phyloP scores from a whole-genome alignment of 30 jellyfish, hydroid and myxozoan genomes.

The Hydractinia symbiolongicarpus region DNA sequence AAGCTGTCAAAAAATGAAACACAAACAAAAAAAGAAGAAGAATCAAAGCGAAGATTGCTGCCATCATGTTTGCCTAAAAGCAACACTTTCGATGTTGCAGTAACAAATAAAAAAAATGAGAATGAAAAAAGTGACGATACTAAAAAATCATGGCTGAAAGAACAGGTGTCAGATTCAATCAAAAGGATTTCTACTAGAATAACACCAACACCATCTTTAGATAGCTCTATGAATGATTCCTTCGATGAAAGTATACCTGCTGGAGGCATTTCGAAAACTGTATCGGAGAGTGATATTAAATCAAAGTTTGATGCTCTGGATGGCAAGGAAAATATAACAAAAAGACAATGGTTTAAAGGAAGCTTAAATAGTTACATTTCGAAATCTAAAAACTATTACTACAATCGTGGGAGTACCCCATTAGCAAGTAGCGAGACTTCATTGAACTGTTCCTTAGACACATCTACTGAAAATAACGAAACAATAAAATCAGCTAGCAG shows the following conservation, averaged over 20 bases:
- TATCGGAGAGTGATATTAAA: neutral
- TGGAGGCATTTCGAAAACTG: neutral
- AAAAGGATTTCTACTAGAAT: neutral
- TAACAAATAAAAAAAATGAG: neutral
- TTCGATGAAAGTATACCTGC: neutral
- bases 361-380: conserved; percentile 21
- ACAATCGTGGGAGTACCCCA: neutral
- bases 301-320: neutral
- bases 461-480: neutral
- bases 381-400: conserved; percentile 20
- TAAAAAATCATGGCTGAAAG: conserved; percentile 71
- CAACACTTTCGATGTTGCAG: no score
- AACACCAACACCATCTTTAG: neutral
- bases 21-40: neutral
- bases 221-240: neutral
- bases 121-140: neutral
- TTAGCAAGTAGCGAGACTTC: no score
- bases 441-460: no score
- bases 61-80: no score
- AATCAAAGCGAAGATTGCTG: neutral
- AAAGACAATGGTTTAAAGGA: conserved; percentile 38
- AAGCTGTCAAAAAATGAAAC: neutral
- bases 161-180: conserved; percentile 55
- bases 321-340: neutral
- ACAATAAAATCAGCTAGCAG: no score